Evolutionary conservation across 2,888 invertebrate species (phyloP).

Genomic region (Thecophora atra): DNA sequence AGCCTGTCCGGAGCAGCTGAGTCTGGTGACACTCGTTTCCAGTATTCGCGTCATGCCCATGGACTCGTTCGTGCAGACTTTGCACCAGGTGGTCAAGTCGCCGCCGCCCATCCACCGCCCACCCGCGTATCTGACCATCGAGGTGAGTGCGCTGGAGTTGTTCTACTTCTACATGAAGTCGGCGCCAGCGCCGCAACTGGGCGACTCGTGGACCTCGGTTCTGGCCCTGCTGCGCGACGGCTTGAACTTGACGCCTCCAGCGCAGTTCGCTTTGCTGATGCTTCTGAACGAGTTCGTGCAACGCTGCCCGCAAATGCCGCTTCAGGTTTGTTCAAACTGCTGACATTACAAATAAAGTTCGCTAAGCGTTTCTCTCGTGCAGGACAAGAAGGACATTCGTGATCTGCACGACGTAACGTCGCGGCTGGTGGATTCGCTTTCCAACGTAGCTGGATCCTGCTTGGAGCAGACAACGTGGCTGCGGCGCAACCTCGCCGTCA

Average conservation of each 20-base stretch:
- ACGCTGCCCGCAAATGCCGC: constrained; percentile 75
- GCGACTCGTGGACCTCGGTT: constrained; percentile 82
- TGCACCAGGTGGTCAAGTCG: constrained; percentile 82
- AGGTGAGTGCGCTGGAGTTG: constrained; percentile 84
- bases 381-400: constrained; percentile 77
- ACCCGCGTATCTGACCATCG: constrained; percentile 73
- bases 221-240: constrained; percentile 80
- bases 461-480: constrained; percentile 91
- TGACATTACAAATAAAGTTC: constrained; percentile 53
- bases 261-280: constrained; percentile 81
- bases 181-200: constrained; percentile 74
- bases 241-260: constrained; percentile 76
- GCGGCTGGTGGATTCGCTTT: constrained; percentile 82
- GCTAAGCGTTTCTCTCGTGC: not conserved
- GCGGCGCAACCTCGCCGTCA: constrained; percentile 81
- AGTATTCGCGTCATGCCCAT: constrained; percentile 85
- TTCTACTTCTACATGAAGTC: constrained; percentile 80
- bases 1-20: constrained; percentile 75
- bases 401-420: constrained; percentile 81
- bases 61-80: constrained; percentile 83
- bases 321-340: constrained; percentile 62
- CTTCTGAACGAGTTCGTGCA: constrained; percentile 86
- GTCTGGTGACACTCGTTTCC: constrained; percentile 80
- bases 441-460: constrained; percentile 87
- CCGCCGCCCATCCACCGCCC: constrained; percentile 72